A percentile compares a stretch with the other conserved stretches of the same genome.
phyloP scores from a whole-genome alignment of 1,140 invertebrate species.

The Lethrus apterus region DNA sequence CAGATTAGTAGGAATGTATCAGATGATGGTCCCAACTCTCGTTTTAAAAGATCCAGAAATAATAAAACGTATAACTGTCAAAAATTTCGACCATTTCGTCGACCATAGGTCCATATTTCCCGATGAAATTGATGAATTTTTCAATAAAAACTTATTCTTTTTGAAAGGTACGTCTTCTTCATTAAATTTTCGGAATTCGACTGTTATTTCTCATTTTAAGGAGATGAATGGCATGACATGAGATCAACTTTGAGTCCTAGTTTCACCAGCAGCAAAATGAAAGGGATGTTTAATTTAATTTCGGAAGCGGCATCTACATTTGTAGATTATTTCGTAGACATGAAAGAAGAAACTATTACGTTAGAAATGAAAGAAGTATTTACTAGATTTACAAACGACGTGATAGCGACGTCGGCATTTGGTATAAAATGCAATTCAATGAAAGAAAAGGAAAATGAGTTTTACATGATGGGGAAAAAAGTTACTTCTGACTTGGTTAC shows the following conservation, averaged over 20 bases:
- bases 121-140: too few species aligned
- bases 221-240: slow-evolving; percentile 40
- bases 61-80: slow-evolving; percentile 45
- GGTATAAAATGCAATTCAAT: slow-evolving; percentile 50
- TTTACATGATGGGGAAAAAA: slow-evolving; percentile 43
- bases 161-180: too few species aligned
- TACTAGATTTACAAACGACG: slow-evolving; percentile 51
- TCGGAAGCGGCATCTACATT: slow-evolving; percentile 18
- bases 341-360: slow-evolving; percentile 27
- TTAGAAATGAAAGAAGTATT: slow-evolving; percentile 48
- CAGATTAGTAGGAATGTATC: slow-evolving; percentile 42
- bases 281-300: slow-evolving; percentile 37
- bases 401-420: slow-evolving; percentile 49
- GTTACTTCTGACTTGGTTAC: slow-evolving; percentile 20
- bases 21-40: slow-evolving; percentile 39
- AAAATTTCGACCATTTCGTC: slow-evolving; percentile 47
- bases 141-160: too few species aligned
- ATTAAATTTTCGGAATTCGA: too few species aligned
- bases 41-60: slow-evolving; percentile 42
- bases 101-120: slow-evolving; percentile 36
- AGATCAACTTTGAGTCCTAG: slow-evolving; percentile 39
- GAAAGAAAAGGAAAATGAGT: slow-evolving; percentile 44
- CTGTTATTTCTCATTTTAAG: slow-evolving; percentile 4
- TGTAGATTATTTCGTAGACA: slow-evolving; percentile 15
- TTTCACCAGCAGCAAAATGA: slow-evolving; percentile 43